Base-by-base conservation (phyloP, 1,140 invertebrate species). In the Bicyclus anynana region DNA sequence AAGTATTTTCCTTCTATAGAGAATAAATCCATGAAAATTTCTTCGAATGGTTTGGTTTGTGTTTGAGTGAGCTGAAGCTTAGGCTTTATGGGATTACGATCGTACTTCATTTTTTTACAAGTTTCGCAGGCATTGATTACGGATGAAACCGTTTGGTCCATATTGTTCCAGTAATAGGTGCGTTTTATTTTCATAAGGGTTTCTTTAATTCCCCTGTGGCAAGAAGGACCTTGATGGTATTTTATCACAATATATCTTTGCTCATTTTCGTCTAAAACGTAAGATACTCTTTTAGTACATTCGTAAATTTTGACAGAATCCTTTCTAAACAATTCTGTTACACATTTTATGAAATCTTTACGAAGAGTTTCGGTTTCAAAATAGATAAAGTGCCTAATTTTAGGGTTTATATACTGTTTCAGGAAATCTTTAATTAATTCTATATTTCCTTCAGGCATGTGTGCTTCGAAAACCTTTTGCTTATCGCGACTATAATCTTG, bases 11-110 rank as follows among this genome's bases (percentile, higher is more conserved):
- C 55, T 63, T 73, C 66, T 3, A 69, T 71, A 4, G 9, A 35
- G 23, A 73, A 66, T 38, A 69, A 2, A 44, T 73, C 66, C 5
- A 76, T 69, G 23, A 75, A 72, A 18, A 70, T 26, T 67, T 75
- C 67, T 29, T 75, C 42, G 44, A 72, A 68, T 6, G 69, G 72
- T 16, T 23, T 52, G 6, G 14, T 20, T 44, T 70, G 65, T 2
- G 65, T 72, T 35, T 35, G 33, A 35, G 33, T 35, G 2, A 35
- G 10, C 10, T 29, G 10, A 7, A 29, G 10, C 27, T 2, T 7
- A 2, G 27, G 27, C 10, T 10, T 29, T 7, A 29, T 5, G 2
- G 27, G 27, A 9, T 29, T 29, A 2, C 27, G 5, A 7, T 29
- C 27, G 9, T 29, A 29, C 10, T 29, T 29, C 5, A 10, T 10